Base-by-base conservation (phyloP, 2,113 vertebrate species). In the Anhinga anhinga region DNA sequence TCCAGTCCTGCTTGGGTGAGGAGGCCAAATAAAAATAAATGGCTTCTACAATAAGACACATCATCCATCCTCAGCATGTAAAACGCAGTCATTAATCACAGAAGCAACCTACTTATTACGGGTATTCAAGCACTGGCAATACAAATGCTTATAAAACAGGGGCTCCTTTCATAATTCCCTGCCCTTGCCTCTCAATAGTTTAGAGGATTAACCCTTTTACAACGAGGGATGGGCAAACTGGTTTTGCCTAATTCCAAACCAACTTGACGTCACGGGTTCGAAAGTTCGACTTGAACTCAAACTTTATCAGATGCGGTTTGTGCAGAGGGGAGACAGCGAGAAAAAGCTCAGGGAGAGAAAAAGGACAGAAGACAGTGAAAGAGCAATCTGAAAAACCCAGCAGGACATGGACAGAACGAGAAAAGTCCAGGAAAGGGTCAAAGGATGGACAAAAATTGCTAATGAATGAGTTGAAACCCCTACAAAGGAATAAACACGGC, bases 201-300 rank as follows among this genome's bases (percentile, higher is more conserved):
- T 62, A 70, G 71, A 91, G 95, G 96, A 96, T 94, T 96, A 97
- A 97, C 96, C 94, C 95, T 97, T 97, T 97, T 91, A 86, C 88
- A 90, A 38, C 14, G 2, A 95, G 95, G 94, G 92, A 93, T 91
- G 92, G 96, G 92, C 90, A 97, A 96, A 97, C 94, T 91, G 91
- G 94, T 96, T 96, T 76, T 97, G 83, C 95, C 95, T 94, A 97
- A 96, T 97, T 97, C 97, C 96, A 95, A 89, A 87, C 76, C 55
- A 47, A 71, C 56, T 36, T 56, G 72, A 97, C 90, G 67, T 94
- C 95, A 93, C 1, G 59, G 81, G 94, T 97, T 97, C 94, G 90
- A 97, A 97, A 96, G 96, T 96, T 97, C 96, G 71, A 36, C 88
- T 65, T 82, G 79, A 96, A 91, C 88, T 94, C 44, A 1, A 71